These are phyloP conservation scores for Maniola hyperantus DNA, from an alignment of 2,888 invertebrate species.

Conservation along the genomic window DNA sequence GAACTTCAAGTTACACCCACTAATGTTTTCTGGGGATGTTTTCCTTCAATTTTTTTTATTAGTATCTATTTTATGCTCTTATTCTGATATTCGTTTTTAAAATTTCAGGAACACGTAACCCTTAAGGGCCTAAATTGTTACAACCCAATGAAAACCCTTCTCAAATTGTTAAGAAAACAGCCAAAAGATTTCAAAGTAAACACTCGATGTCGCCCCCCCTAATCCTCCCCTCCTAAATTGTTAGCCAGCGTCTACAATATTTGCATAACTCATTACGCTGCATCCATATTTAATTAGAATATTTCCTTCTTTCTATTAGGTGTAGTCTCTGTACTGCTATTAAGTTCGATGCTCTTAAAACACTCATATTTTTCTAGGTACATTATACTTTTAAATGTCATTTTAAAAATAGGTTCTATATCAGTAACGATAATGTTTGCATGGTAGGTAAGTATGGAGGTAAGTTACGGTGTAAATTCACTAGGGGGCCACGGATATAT, in stretches of 20 bases:
- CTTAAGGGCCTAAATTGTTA: constrained; percentile 6
- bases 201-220: constrained; percentile 40
- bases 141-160: constrained; percentile 28
- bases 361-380: background rate
- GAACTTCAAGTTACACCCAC: too few relatives aligned
- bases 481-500: too few relatives aligned
- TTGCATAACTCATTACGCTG: constrained; percentile 77
- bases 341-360: background rate
- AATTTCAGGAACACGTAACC: constrained; percentile 1
- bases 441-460: too few relatives aligned
- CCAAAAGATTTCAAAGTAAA: constrained; percentile 42
- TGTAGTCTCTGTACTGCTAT: constrained; percentile 1
- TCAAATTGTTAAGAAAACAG: constrained; percentile 41
- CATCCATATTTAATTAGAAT: constrained; percentile 81
- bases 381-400: too few relatives aligned
- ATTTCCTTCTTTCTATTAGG: constrained; percentile 65
- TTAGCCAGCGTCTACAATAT: constrained; percentile 70
- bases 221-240: constrained; percentile 50
- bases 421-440: too few relatives aligned
- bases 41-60: too few relatives aligned
- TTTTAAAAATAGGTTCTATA: too few relatives aligned
- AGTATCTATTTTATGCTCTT: background rate
- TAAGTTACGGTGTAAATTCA: too few relatives aligned
- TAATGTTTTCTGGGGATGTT: too few relatives aligned
- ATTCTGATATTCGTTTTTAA: background rate